Evolutionary conservation across 2,888 invertebrate genomes (phyloP).

Genomic region (Taphrorychus bicolor): DNA sequence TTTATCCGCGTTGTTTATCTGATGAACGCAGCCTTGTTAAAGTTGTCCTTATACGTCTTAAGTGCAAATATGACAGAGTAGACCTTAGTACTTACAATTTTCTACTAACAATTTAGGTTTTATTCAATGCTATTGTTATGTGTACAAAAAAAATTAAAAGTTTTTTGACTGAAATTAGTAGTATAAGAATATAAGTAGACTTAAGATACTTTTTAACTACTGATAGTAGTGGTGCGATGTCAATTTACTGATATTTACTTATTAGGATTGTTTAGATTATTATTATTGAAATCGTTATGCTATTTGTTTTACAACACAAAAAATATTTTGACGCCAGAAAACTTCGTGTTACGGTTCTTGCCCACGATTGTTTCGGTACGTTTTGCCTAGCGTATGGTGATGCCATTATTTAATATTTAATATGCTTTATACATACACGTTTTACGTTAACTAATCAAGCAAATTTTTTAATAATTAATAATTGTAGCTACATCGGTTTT

Average conservation of each 20-base stretch:
- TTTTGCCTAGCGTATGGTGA: neutral
- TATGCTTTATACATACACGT: no score
- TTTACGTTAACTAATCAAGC: no score
- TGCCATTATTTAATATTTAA: no score
- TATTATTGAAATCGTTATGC: no score
- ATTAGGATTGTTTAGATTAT: neutral
- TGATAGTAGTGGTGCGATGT: neutral
- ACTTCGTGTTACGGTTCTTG: no score
- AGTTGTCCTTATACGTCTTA: neutral
- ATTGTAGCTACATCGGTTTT: slow-evolving; percentile 8
- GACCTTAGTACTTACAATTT: neutral
- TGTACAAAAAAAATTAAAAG: neutral
- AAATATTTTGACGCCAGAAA: no score
- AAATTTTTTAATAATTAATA: neutral
- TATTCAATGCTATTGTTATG: neutral
- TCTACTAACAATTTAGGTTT: neutral
- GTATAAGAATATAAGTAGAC: neutral
- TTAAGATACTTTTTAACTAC: neutral
- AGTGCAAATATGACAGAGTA: neutral
- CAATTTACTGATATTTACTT: no score
- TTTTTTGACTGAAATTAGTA: neutral
- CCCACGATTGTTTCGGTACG: neutral
- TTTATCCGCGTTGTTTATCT: neutral
- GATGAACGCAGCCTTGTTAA: neutral
- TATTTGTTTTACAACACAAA: no score